Conservation (phyloP, 2,113 vertebrate genomes). For the Smithornis capensis region DNA sequence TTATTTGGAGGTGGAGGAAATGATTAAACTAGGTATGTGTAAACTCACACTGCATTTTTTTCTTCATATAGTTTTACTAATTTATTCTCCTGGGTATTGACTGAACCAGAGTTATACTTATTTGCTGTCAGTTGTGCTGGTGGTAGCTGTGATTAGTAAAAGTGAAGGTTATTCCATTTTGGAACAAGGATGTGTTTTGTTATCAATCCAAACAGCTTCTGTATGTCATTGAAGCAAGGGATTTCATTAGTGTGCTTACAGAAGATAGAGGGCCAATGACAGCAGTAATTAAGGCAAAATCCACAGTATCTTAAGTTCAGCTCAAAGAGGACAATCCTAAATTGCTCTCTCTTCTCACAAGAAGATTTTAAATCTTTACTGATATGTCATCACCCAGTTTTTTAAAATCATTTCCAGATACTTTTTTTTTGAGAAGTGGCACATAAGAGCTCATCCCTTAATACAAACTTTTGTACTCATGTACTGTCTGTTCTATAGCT, state of each 20-base stretch:
- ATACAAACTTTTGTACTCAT: neutral
- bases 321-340: neutral
- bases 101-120: neutral
- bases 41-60: neutral
- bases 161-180: neutral
- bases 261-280: neutral
- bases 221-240: neutral
- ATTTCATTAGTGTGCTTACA: neutral
- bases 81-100: neutral
- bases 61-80: neutral
- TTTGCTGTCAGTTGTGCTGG: neutral
- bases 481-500: neutral
- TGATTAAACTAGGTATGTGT: neutral
- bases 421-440: neutral
- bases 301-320: neutral
- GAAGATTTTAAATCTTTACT: neutral
- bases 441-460: neutral
- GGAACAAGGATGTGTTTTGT: neutral
- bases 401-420: neutral
- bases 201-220: neutral
- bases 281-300: neutral
- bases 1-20: neutral
- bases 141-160: neutral
- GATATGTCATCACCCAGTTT: neutral
- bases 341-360: neutral